Base-by-base conservation (phyloP, 2,797 vertebrate species). In the Squalus acanthias region DNA sequence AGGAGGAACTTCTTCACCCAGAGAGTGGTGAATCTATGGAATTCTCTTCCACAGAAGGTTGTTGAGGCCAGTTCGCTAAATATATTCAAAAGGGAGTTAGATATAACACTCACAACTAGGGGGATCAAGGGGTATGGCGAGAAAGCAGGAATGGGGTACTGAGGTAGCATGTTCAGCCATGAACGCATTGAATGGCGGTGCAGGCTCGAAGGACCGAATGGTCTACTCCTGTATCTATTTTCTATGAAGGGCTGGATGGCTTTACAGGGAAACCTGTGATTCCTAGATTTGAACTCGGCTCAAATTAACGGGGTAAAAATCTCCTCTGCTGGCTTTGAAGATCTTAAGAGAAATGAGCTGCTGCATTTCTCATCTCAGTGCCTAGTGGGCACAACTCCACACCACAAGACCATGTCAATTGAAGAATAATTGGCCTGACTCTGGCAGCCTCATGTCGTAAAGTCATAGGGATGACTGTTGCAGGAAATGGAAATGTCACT, bases 401-500 rank as follows among this genome's bases (percentile, higher is more conserved):
- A 65, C 63, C 89, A 65, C 89, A 92, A 65, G 63, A 20, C n/a
- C 50, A 33, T 10, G 33, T 20, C 1, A 65, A n/a, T n/a, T 92
- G 60, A 92, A 92, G 60, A 65, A 65, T n/a, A 92, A n/a, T n/a
- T 92, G 29, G 17, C 33, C n/a, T 67, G 63, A 17, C 67, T 92
- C 89, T 65, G 33, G 60, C 89, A 67, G 33, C 39, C 29, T 92
- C 33, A n/a, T 39, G 1, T n/a, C 9, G 39, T 85, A 85, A 85
- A 85, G 74, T 76, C 74, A 76, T 13, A 76, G 74, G 6, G 20
- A 50, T 85, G 46, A 85, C 20, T 63, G 1, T 22, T 39, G 15
- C 60, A 65, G 46, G 82, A 85, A 85, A 85, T 85, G 46, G 89
- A 92, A 92, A 92, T 65, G 33, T 92, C 89, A 85, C 24, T 60